phyloP scores from a whole-genome alignment of 2,113 vertebrate species.

The Takifugu bimaculatus region DNA sequence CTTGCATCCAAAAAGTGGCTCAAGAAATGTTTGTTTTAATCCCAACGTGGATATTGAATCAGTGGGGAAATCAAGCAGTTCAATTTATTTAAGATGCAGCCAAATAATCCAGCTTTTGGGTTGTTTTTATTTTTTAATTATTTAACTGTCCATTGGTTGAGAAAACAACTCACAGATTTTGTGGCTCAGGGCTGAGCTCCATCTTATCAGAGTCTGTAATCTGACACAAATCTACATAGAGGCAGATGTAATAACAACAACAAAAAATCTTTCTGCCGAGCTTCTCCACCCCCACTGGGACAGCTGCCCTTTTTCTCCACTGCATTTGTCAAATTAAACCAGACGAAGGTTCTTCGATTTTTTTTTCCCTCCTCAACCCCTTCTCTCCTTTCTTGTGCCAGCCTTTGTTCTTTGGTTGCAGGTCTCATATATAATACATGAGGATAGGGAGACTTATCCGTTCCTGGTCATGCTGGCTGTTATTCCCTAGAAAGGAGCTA shows the following conservation, averaged over 20 bases:
- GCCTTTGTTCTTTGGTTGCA: slow-evolving; percentile 72
- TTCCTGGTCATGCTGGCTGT: slow-evolving; percentile 45
- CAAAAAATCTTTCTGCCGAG: slow-evolving; percentile 6
- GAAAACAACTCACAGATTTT: slow-evolving; percentile 23
- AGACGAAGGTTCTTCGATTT: slow-evolving; percentile 52
- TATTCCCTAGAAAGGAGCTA: slow-evolving; percentile 64
- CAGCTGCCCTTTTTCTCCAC: slow-evolving; percentile 22
- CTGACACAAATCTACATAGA: slow-evolving; percentile 43
- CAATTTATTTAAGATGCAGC: too few species aligned
- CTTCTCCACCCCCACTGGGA: slow-evolving; percentile 1
- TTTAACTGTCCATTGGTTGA: neutral
- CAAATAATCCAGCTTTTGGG: neutral
- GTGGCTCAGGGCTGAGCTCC: slow-evolving; percentile 27
- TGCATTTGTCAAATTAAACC: slow-evolving; percentile 65
- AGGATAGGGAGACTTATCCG: slow-evolving; percentile 63
- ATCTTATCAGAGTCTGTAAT: slow-evolving; percentile 44
- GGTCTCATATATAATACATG: slow-evolving; percentile 72
- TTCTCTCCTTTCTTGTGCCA: slow-evolving; percentile 49
- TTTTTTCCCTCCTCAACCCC: slow-evolving; percentile 1
- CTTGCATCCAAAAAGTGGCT: too few species aligned
- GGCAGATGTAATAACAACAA: slow-evolving; percentile 25
- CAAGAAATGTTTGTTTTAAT: too few species aligned
- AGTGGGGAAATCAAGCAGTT: too few species aligned
- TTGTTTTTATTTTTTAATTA: neutral
- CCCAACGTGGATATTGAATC: too few species aligned